Percentiles rank a stretch among this genome's conserved stretches.
Conservation (phyloP, 1,140 invertebrate species). For the Drosophila ficusphila region DNA sequence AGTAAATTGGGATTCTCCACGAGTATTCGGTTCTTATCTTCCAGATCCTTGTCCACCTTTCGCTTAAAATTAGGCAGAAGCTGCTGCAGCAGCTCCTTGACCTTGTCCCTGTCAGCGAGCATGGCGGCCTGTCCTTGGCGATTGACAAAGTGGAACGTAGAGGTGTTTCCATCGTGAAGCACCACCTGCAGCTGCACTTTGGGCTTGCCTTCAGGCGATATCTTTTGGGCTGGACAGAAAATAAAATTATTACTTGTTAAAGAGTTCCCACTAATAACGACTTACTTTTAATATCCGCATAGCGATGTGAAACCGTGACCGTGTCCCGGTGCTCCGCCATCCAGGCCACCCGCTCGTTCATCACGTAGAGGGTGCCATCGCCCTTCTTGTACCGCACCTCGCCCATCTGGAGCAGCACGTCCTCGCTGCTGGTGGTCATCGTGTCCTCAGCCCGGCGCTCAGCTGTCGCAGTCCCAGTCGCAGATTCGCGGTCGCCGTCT, state of each 20-base stretch:
- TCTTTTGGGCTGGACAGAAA: slow-evolving; percentile 94
- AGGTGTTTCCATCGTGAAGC: slow-evolving; percentile 95
- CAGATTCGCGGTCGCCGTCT: slow-evolving; percentile 29
- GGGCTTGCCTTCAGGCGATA: slow-evolving; percentile 98
- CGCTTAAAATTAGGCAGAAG: slow-evolving; percentile 97
- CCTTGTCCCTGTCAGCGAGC: slow-evolving; percentile 94
- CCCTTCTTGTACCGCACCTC: slow-evolving; percentile 98
- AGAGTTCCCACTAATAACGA: background rate
- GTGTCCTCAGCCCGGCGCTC: slow-evolving; percentile 16
- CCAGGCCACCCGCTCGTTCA: slow-evolving; percentile 97
- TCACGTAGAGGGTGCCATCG: slow-evolving; percentile 97
- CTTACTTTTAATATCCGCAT: slow-evolving; percentile 97
- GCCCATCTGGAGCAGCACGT: slow-evolving; percentile 95
- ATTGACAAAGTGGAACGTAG: slow-evolving; percentile 99
- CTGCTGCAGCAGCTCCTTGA: slow-evolving; percentile 96
- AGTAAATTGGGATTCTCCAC: slow-evolving; percentile 92
- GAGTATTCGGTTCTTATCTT: slow-evolving; percentile 94
- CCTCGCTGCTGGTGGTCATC: slow-evolving; percentile 88
- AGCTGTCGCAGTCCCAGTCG: slow-evolving; percentile 32
- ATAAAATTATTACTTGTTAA: background rate
- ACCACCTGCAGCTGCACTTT: slow-evolving; percentile 99
- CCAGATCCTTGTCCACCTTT: slow-evolving; percentile 96
- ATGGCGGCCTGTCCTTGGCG: slow-evolving; percentile 92
- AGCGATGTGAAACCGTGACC: slow-evolving; percentile 96
- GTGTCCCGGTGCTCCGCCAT: slow-evolving; percentile 96